Percentiles rank a stretch among this genome's conserved stretches.
These are phyloP conservation scores for Delphinapterus leucas DNA, from an alignment of 2,113 vertebrate species.

Conservation along the genomic window DNA sequence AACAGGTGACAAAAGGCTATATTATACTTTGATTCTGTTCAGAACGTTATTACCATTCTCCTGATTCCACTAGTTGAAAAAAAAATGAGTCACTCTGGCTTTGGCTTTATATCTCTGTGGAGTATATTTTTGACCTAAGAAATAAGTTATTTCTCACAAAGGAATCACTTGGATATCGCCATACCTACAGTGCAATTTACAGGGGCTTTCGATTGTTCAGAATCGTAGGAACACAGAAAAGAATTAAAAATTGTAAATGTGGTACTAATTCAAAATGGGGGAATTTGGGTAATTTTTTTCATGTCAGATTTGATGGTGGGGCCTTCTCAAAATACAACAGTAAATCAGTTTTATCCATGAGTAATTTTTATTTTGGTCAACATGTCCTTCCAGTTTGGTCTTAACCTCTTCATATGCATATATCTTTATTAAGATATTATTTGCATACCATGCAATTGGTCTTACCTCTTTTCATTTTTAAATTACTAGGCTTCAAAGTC, in stretches of 20 bases:
- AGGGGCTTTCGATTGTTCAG: conserved; percentile 11
- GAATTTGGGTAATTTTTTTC: not conserved
- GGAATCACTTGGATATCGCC: conserved; percentile 16
- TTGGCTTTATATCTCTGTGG: conserved; percentile 16
- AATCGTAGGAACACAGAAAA: conserved; percentile 37
- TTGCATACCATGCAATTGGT: not conserved
- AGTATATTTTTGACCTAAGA: conserved; percentile 16
- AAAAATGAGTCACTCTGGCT: conserved; percentile 32
- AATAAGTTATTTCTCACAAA: conserved; percentile 43
- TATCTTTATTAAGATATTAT: not conserved
- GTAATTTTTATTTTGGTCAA: conserved; percentile 40
- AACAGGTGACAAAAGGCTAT: conserved; percentile 49
- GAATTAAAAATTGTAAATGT: conserved; percentile 8
- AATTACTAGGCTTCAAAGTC: conserved; percentile 50
- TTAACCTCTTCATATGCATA: not conserved
- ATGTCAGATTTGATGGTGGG: not conserved
- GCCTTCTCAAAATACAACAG: conserved; percentile 32
- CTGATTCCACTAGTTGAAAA: not conserved
- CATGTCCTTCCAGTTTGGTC: not conserved
- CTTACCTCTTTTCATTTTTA: conserved; percentile 53
- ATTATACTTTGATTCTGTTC: conserved; percentile 39
- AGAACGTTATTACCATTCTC: conserved; percentile 45
- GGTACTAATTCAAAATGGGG: not conserved
- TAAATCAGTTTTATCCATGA: conserved; percentile 15
- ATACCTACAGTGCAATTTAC: not conserved